Base-by-base conservation (phyloP, 1,140 invertebrate species). In the Neodiprion pinetum region DNA sequence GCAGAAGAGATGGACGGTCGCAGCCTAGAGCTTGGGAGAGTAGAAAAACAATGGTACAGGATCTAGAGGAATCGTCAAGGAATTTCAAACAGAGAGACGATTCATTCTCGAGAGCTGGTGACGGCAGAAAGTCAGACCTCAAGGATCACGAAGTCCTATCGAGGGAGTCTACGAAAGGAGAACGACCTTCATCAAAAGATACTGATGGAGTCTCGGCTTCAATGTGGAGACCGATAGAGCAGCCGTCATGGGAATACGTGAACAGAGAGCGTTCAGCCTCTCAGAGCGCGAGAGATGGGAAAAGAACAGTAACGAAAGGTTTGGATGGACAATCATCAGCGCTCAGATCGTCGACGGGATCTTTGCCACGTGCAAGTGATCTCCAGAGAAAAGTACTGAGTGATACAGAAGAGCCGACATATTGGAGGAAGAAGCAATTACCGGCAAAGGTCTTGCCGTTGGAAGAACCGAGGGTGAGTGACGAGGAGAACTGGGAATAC, bases 401-500 rank as follows among this genome's bases (percentile, higher is more conserved):
- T 0, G 87, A 81, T 40, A 86, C 82, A 71, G 86, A 88, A 23
- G 83, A 85, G 8, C 84, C 86, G 2, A 66, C 40, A 12, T 23
- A 11, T 14, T 67, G 53, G 11, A 40, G 48, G 10, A 12, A 28
- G 8, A 40, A 61, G 67, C 49, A 70, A 70, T 28, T 61, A 61
- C 11, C n/a, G 67, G 5, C 28, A 21, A 12, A 69, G 49, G n/a
- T 12, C 74, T 73, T 9, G 40, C 48, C 74, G 9, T 69, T 75
- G 3, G 77, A 79, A 1, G 82, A 81, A 9, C 79, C 82, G 0
- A 78, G 77, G 71, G 74, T 86, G 14, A 85, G 83, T 72, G 86
- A 87, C 50, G 87, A 88, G 14, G 86, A 87, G 71, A 84, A 87
- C n/a, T 88, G 87, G 87, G 85, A 85, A 61, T 77, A 82, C 48